Base-by-base conservation (phyloP, 2,888 invertebrate species). In the Perizoma flavofasciatum region DNA sequence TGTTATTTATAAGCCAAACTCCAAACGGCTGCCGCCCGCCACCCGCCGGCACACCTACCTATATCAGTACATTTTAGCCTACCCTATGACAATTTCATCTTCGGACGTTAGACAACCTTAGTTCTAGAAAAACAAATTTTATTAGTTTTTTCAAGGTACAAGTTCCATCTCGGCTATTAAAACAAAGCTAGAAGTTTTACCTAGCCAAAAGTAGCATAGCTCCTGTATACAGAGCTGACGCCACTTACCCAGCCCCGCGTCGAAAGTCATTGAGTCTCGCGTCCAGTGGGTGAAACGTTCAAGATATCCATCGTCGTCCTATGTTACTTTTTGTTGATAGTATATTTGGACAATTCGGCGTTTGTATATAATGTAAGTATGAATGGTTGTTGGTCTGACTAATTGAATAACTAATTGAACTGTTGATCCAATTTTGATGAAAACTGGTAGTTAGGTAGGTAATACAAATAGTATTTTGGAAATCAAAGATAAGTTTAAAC, bases 1-100 rank as follows among this genome's bases (percentile, higher is more conserved):
- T 88, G 89, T 89, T 90, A 90, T 90, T 90, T 90, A 89, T 89
- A 88, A 87, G 83, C 84, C 83, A 78, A 83, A 86, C 83, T 83
- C 83, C 73, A 76, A 82, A 82, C 82, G 68, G 57, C 56, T 57
- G 61, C 62, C 61, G 63, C 58, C 64, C 44, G 67, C 77, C 73
- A 75, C 70, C 78, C 74, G 76, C 75, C 73, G 81, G 71, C 76
- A 73, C 77, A 75, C 78, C 37, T 37, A 44, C 41, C 79, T 77
- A 76, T 79, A 72, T 67, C 66, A 71, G 78, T 83, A 85, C 67
- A 82, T 85, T 86, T 88, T 79, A 82, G 79, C 81, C 84, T 82
- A 85, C 79, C 81, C 76, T 69, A 67, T 7, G 55, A 55, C 35
- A 32, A 45, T 41, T 35, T 51, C n/a, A 44, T n/a, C 45, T 45